These are phyloP conservation scores for Alsophila aescularia DNA, from an alignment of 2,888 invertebrate species.

Conservation along the genomic window DNA sequence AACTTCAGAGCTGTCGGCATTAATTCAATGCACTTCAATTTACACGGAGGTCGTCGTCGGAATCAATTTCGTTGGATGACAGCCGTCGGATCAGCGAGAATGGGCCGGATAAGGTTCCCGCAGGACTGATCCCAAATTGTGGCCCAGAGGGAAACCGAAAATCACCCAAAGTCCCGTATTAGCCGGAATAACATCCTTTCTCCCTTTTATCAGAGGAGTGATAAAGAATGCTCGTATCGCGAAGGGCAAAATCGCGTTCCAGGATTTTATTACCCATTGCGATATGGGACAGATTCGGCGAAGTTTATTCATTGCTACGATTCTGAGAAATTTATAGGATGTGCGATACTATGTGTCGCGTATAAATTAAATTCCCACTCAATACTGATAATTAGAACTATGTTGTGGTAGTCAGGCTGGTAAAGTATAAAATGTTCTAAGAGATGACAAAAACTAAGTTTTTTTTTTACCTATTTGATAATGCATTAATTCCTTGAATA, in stretches of 20 bases:
- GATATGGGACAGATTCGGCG: conserved; percentile 35
- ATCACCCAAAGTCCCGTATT: conserved; percentile 60
- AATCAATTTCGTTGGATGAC: conserved; percentile 62
- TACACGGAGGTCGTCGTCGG: conserved; percentile 43
- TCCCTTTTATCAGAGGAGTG: conserved; percentile 53
- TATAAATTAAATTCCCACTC: conserved; percentile 11
- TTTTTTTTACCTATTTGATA: too few species aligned
- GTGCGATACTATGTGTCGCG: conserved; percentile 18
- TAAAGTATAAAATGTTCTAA: background rate
- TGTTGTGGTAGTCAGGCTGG: too few species aligned
- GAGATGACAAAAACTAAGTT: too few species aligned
- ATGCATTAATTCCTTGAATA: conserved; percentile 1
- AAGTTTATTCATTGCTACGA: conserved; percentile 33
- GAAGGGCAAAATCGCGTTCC: conserved; percentile 46
- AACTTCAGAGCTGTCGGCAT: conserved; percentile 57
- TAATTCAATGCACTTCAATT: conserved; percentile 68
- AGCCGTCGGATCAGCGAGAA: conserved; percentile 50
- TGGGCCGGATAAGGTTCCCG: conserved; percentile 54
- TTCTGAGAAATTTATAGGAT: conserved; percentile 27
- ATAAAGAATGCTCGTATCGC: conserved; percentile 53
- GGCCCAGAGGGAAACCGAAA: conserved; percentile 53
- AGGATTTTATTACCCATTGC: conserved; percentile 48
- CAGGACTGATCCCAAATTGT: conserved; percentile 47
- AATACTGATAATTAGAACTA: too few species aligned
- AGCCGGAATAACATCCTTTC: conserved; percentile 56